These are phyloP conservation scores for Hydropsyche tenuis DNA, from an alignment of 1,140 invertebrate genomes.

Conservation along the genomic window DNA sequence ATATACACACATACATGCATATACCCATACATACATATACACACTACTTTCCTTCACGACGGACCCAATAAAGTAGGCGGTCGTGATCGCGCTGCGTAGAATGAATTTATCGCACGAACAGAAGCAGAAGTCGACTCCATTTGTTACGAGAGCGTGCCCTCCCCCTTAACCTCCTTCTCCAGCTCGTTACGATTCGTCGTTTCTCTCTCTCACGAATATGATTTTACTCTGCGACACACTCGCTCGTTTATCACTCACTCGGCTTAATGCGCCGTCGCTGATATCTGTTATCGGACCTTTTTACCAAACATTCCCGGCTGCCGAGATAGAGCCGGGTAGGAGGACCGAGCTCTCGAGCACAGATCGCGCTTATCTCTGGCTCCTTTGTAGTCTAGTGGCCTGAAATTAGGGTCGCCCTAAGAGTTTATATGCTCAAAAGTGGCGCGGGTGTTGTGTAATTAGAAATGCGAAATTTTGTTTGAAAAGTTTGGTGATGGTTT, in stretches of 20 bases:
- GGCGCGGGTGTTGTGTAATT: neutral
- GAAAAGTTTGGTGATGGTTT: too few relatives aligned
- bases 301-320: neutral
- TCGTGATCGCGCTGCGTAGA: neutral
- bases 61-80: too few relatives aligned
- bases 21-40: too few relatives aligned
- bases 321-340: too few relatives aligned
- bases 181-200: neutral
- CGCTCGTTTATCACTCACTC: constrained; percentile 11
- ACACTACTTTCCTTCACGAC: too few relatives aligned
- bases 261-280: constrained; percentile 24
- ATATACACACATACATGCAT: too few relatives aligned
- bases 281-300: constrained; percentile 27
- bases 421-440: neutral
- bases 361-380: neutral
- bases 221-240: neutral
- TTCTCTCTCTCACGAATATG: neutral
- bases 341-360: neutral
- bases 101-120: constrained; percentile 9
- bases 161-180: neutral
- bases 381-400: neutral
- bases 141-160: neutral
- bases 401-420: neutral
- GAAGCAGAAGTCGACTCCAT: neutral
- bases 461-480: too few relatives aligned